Evolutionary conservation across 1,140 invertebrate species (phyloP).

Genomic region (Diabrotica virgifera): DNA sequence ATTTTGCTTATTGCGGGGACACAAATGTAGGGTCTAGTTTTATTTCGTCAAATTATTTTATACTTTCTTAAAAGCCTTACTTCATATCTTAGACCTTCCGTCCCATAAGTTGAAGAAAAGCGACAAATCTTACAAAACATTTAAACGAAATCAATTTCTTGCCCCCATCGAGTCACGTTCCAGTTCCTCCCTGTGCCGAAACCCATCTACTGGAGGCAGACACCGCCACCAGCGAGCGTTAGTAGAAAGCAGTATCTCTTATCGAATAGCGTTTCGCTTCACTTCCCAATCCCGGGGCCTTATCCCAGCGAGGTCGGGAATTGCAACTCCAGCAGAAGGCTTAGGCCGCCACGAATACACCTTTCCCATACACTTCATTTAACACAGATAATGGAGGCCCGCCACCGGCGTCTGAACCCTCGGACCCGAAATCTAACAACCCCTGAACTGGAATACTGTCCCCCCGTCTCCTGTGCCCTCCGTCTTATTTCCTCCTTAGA

Average conservation of each 20-base stretch:
- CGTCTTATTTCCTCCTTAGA: neutral
- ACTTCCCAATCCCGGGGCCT: conserved; percentile 43
- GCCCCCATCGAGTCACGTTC: neutral
- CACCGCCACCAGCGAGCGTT: conserved; percentile 1
- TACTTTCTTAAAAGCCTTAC: too few species aligned
- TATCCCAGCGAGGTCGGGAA: conserved; percentile 40
- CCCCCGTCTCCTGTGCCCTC: conserved; percentile 13
- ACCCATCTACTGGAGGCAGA: conserved; percentile 6
- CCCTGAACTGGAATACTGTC: conserved; percentile 17
- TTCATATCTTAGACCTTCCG: too few species aligned
- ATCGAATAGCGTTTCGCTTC: conserved; percentile 45
- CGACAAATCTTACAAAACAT: too few species aligned
- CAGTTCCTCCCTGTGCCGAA: conserved; percentile 16
- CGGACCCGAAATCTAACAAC: conserved; percentile 13
- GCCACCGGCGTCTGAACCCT: conserved; percentile 12
- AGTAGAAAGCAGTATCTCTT: conserved; percentile 39
- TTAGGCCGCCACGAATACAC: conserved; percentile 44
- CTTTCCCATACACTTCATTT: conserved; percentile 48
- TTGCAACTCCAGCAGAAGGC: conserved; percentile 43
- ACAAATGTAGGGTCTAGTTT: too few species aligned
- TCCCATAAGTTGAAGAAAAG: too few species aligned
- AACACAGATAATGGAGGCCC: conserved; percentile 44
- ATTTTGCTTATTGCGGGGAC: too few species aligned
- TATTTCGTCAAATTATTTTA: too few species aligned
- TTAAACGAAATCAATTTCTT: too few species aligned